Percentiles rank a stretch among this genome's conserved stretches.
These are phyloP conservation scores for Alauda arvensis DNA, from an alignment of 2,797 vertebrate species.

Conservation along the genomic window DNA sequence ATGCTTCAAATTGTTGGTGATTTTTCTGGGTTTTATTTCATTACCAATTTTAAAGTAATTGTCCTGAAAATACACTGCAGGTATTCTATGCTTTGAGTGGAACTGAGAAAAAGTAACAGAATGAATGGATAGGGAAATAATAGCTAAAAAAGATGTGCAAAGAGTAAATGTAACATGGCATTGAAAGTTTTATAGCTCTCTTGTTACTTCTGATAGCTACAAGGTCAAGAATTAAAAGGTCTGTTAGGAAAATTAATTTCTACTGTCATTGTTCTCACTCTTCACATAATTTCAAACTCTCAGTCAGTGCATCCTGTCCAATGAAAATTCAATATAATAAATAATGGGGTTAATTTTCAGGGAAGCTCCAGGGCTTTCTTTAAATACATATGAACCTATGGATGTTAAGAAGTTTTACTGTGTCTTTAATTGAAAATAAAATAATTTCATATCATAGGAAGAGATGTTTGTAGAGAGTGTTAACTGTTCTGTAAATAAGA, in stretches of 20 bases:
- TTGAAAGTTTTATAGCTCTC: background rate
- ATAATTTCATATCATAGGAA: background rate
- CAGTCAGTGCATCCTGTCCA: background rate
- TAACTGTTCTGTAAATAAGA: background rate
- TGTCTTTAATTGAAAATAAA: background rate
- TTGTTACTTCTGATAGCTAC: background rate
- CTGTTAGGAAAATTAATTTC: background rate
- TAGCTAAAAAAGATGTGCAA: background rate
- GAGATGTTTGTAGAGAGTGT: background rate
- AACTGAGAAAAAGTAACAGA: background rate
- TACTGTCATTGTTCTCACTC: background rate
- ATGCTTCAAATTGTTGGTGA: background rate
- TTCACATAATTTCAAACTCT: background rate
- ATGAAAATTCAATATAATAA: background rate
- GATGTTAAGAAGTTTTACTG: background rate
- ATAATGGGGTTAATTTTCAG: background rate
- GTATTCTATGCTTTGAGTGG: background rate
- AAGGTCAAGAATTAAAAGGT: background rate
- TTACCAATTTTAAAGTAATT: background rate
- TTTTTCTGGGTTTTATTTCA: background rate
- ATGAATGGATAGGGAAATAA: background rate
- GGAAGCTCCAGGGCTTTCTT: background rate
- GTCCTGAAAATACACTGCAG: background rate
- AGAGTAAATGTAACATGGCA: background rate
- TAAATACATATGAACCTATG: background rate